A percentile compares a stretch with the other conserved stretches of the same genome.
phyloP scores from a whole-genome alignment of 2,888 invertebrate species.

The Altica lythri region DNA sequence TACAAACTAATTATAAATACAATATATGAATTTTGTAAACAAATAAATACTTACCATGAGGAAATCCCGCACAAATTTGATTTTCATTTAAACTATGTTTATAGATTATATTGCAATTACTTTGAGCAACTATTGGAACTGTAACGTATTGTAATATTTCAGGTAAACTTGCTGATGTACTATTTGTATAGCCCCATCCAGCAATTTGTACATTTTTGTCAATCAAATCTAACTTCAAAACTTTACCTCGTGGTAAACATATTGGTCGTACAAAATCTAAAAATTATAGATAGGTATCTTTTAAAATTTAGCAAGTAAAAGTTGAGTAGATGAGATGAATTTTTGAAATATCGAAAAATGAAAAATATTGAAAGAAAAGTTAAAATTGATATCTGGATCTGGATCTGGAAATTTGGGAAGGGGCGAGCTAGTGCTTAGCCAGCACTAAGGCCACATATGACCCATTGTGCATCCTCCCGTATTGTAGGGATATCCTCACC shows the following conservation, averaged over 20 bases:
- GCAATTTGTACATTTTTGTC: conserved; percentile 61
- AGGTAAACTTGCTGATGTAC: conserved; percentile 9
- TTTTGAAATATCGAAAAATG: too few relatives aligned
- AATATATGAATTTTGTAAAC: not conserved
- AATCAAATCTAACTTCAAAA: conserved; percentile 50
- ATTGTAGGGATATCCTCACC: too few relatives aligned
- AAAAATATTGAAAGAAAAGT: too few relatives aligned
- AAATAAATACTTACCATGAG: conserved; percentile 21
- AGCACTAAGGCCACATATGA: too few relatives aligned
- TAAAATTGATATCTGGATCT: too few relatives aligned
- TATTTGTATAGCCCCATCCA: conserved; percentile 56
- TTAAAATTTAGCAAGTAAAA: not conserved
- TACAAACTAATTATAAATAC: not conserved
- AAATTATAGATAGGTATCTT: conserved; percentile 8
- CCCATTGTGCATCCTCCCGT: too few relatives aligned
- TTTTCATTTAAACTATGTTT: conserved; percentile 16
- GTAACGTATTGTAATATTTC: conserved; percentile 27
- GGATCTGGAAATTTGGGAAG: too few relatives aligned
- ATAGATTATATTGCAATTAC: conserved; percentile 23
- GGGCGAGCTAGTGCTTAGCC: too few relatives aligned
- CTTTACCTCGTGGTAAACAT: conserved; percentile 60
- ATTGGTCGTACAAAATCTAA: conserved; percentile 64
- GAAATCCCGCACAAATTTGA: conserved; percentile 29
- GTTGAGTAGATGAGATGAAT: too few relatives aligned
- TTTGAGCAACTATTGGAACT: conserved; percentile 22